Conservation (phyloP, 1,140 invertebrate species). For the Pteromalus puparum region DNA sequence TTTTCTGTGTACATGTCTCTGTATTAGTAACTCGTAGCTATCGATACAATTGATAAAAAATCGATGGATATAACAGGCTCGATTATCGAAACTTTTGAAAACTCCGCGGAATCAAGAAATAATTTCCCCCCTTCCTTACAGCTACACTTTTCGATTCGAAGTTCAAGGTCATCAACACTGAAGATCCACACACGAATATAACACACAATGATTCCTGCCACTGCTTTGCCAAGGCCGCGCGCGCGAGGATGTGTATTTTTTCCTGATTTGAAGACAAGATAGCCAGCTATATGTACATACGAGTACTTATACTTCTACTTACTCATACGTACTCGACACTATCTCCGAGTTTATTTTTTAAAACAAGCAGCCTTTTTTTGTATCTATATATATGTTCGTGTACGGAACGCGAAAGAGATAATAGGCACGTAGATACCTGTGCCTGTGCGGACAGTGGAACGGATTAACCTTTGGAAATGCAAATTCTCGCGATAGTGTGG, state of each 20-base stretch:
- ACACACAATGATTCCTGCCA: background rate
- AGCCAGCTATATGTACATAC: background rate
- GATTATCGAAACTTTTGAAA: too few relatives aligned
- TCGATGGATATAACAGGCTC: too few relatives aligned
- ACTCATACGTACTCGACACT: background rate
- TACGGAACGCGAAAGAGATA: background rate
- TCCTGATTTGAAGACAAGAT: background rate
- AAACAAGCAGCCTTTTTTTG: background rate
- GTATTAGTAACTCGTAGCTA: too few relatives aligned
- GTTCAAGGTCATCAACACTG: background rate
- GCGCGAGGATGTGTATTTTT: background rate
- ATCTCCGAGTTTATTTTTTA: background rate
- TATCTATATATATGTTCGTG: background rate
- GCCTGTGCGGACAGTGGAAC: background rate
- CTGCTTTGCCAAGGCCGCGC: background rate
- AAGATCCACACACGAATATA: background rate
- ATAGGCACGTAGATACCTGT: background rate
- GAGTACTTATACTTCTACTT: background rate
- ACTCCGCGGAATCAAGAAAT: background rate
- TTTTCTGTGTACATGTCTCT: background rate
- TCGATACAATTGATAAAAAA: too few relatives aligned
- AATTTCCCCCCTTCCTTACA: too few relatives aligned
- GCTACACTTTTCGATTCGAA: background rate
- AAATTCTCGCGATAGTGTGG: background rate
- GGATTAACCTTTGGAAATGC: slow-evolving; percentile 28